Evolutionary conservation across 2,888 invertebrate species (phyloP).

Genomic region (Dromius quadrimaculatus): DNA sequence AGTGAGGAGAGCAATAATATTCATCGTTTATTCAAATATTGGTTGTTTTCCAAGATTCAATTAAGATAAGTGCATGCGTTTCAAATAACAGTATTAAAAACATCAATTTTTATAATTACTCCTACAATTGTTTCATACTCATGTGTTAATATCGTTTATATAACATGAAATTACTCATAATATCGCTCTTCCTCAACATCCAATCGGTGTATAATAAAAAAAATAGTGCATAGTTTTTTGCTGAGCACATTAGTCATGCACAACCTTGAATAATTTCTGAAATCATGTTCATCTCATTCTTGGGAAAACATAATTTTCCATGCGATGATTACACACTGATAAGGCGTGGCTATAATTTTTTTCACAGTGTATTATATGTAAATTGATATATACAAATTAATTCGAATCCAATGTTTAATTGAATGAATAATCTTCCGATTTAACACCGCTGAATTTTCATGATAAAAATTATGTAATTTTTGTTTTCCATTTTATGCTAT

Average conservation of each 20-base stretch:
- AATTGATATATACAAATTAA: constrained; percentile 6
- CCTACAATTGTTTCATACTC: neutral
- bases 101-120: neutral
- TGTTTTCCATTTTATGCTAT: neutral
- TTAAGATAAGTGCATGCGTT: too few relatives aligned
- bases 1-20: too few relatives aligned
- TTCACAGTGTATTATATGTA: constrained; percentile 17
- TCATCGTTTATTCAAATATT: too few relatives aligned
- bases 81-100: too few relatives aligned
- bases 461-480: neutral
- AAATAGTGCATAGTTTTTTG: constrained; percentile 25
- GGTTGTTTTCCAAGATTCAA: too few relatives aligned
- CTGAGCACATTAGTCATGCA: neutral
- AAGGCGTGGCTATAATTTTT: constrained; percentile 7
- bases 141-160: constrained; percentile 16
- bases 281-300: neutral
- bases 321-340: constrained; percentile 8
- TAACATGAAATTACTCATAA: constrained; percentile 29
- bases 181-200: constrained; percentile 22
- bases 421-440: constrained; percentile 1
- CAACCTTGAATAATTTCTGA: neutral
- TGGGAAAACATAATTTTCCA: neutral
- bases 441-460: neutral
- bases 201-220: constrained; percentile 6
- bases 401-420: constrained; percentile 23